Evolutionary conservation across 2,888 invertebrate genomes (phyloP), one percentile per base, ranked within the genome.

Genomic region (Griposia aprilina): DNA sequence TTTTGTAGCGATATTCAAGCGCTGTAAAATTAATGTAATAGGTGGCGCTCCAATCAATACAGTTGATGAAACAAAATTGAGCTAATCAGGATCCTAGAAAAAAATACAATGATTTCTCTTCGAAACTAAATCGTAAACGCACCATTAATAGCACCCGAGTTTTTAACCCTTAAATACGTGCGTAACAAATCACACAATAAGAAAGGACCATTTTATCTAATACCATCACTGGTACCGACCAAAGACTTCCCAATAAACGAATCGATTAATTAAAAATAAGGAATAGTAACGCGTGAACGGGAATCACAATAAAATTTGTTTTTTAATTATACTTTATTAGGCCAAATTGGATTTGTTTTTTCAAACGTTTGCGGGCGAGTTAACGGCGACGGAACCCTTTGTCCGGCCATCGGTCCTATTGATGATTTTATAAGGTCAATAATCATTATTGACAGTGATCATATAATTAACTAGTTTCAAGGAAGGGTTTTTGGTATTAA

Each of bases 361-460:
- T 94, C 90, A 87, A 91, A 87, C 85, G 91, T 90, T 92, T 87
- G 84, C 89, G 88, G 83, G 88, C 85, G 68, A 86, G 90, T 91
- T 90, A 91, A 93, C 90, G 90, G 90, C 79, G 94, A 93, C 95
- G 94, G 94, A 88, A 87, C 91, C 93, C 94, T 95, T 96, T 94
- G 93, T 94, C 89, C 83, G 77, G 59, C 83, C 70, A 93, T 96
- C 96, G 96, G 96, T 91, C 66, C 93, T 92, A 96, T 96, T 96
- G 96, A 96, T 93, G 95, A 96, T 97, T 97, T 95, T 96, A 95
- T 92, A 95, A 95, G 96, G 94, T 93, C 96, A 95, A 96, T 97
- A 95, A 94, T 94, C 92, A 95, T 95, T 94, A 96, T 96, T 94
- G 94, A 93, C 94, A 93, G 90, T 93, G 94, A 95, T 96, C 93